Base-by-base conservation (phyloP, 2,797 vertebrate genomes). In the Florisuga fusca region DNA sequence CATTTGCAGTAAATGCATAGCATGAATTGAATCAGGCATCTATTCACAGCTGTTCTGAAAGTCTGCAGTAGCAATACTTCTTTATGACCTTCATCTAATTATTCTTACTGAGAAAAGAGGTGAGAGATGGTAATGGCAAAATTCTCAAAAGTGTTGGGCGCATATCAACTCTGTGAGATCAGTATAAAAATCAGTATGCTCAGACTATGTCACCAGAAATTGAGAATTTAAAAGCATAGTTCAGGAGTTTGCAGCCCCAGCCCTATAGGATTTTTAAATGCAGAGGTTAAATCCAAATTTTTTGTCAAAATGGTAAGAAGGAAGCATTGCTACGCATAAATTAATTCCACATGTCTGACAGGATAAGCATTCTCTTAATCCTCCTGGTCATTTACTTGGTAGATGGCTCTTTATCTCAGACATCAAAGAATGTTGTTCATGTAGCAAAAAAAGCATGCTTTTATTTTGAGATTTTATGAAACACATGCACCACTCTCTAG, bases 381-480 rank as follows among this genome's bases (percentile, higher is more conserved):
- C 12, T 89, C 11, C 22, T 41, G 31, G 25, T 84, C 58, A 53
- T 53, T 84, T 81, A 58, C 55, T 67, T 85, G 50, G 15, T 72
- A 72, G 43, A 16, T 33, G 91, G 2, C 17, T 92, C 68, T 86
- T 57, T 34, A 80, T 46, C 33, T 89, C n/a, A 16, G 54, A 59
- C 45, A 27, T 91, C 23, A 51, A 77, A 89, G 80, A 51, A 55
- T 58, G 23, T 75, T 89, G 20, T 69, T 69, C 14, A 12, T 33
- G 26, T 46, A 74, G 77, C 43, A 64, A 53, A 75, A 85, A 75
- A 71, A 41, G 2, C 33, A 31, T 85, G 29, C 13, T 89, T 93
- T 95, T 36, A 18, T 83, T 89, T 53, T 74, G 45, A 74, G 51
- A 6, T 92, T 94, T 89, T 84, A 53, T 91, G 54, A 82, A 85